Evolutionary conservation across 2,113 vertebrate genomes (phyloP).

Genomic region (Cairina moschata): DNA sequence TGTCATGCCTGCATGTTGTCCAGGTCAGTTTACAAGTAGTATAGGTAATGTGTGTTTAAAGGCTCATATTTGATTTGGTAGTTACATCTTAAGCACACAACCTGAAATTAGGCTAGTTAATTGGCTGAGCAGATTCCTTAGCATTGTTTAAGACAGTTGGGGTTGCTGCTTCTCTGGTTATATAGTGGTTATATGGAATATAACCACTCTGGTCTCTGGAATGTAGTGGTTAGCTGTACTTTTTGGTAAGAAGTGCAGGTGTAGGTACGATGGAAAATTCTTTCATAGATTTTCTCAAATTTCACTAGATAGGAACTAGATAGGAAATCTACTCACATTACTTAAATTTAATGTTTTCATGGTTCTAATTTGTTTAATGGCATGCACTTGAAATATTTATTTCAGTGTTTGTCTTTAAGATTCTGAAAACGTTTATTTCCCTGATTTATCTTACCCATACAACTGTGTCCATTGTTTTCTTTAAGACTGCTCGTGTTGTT

Average conservation of each 20-base stretch:
- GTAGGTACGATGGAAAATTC: neutral
- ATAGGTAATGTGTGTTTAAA: neutral
- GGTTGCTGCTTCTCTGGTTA: neutral
- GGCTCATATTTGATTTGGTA: neutral
- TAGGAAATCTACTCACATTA: neutral
- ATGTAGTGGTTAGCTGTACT: neutral
- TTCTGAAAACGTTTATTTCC: neutral
- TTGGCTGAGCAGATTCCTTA: neutral
- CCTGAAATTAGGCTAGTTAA: neutral
- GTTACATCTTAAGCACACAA: neutral
- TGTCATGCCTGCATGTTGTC: neutral
- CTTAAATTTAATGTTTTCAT: neutral
- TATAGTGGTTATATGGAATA: too few relatives aligned
- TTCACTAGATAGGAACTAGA: neutral
- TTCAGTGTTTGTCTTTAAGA: neutral
- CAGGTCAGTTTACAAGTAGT: neutral
- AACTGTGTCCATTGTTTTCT: neutral
- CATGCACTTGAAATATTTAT: neutral
- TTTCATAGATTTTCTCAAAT: neutral
- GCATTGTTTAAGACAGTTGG: neutral
- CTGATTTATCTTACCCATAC: neutral
- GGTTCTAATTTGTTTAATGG: neutral
- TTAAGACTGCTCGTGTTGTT: neutral
- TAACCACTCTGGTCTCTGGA: neutral
- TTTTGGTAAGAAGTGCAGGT: neutral